Percentiles rank a stretch among this genome's conserved stretches.
These are phyloP conservation scores for Centroberyx gerrardi DNA, from an alignment of 2,797 vertebrate species.

Conservation along the genomic window DNA sequence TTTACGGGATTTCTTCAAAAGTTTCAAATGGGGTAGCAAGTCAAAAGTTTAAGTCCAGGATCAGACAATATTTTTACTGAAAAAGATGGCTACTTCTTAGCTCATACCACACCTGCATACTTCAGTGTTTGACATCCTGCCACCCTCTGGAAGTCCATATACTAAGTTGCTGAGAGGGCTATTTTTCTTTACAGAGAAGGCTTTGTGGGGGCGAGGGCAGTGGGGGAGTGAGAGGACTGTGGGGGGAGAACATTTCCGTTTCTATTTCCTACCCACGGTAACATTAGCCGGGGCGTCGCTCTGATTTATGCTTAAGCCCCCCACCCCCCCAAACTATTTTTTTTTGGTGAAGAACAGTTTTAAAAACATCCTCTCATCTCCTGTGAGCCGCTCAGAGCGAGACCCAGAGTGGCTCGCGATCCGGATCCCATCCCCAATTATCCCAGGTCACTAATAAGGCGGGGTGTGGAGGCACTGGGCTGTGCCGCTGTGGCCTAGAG, in stretches of 20 bases:
- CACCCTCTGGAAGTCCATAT: conserved; percentile 35
- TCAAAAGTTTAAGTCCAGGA: conserved; percentile 10
- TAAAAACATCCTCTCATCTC: conserved; percentile 74
- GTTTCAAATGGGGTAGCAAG: conserved; percentile 41
- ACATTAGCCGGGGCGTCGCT: conserved; percentile 65
- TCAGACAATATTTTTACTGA: conserved; percentile 13
- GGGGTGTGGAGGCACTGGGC: conserved; percentile 76
- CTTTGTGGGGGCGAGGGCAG: conserved; percentile 67
- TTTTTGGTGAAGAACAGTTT: conserved; percentile 47
- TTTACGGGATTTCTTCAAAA: conserved; percentile 2
- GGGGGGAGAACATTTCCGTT: conserved; percentile 62
- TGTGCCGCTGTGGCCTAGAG: conserved; percentile 76
- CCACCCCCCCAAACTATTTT: conserved; percentile 22
- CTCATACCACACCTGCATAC: conserved; percentile 34
- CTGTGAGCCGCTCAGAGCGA: conserved; percentile 55
- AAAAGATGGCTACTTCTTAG: conserved; percentile 33
- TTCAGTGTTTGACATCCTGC: conserved; percentile 44
- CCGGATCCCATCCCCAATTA: conserved; percentile 78
- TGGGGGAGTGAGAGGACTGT: conserved; percentile 25
- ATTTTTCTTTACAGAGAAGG: conserved; percentile 62
- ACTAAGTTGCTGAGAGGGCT: conserved; percentile 58
- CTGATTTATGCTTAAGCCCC: conserved; percentile 59
- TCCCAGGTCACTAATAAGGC: conserved; percentile 82
- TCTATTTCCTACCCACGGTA: conserved; percentile 68
- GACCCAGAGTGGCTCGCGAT: conserved; percentile 54